Evolutionary conservation across 1,140 invertebrate species (phyloP).

Genomic region (Drosophila simulans): DNA sequence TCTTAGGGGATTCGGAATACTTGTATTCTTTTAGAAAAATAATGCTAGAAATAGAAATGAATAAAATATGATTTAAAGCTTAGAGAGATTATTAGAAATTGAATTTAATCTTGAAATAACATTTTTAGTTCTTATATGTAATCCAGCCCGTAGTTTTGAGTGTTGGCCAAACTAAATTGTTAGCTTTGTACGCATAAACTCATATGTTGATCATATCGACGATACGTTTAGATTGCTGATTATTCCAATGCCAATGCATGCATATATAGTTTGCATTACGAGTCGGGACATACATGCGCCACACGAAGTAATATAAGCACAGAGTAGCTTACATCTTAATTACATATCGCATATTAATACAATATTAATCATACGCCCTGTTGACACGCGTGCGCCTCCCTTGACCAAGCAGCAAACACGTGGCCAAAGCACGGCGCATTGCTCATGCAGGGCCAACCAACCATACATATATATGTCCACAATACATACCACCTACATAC

Average conservation of each 20-base stretch:
- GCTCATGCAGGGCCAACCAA: constrained; percentile 44
- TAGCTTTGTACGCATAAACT: constrained; percentile 12
- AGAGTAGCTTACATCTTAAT: constrained; percentile 79
- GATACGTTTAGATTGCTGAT: constrained; percentile 34
- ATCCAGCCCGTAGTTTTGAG: too few species aligned
- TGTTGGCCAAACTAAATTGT: constrained; percentile 18
- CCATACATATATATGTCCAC: constrained; percentile 7
- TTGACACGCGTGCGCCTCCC: constrained; percentile 67
- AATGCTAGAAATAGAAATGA: not conserved
- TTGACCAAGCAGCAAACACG: constrained; percentile 47
- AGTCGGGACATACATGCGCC: not conserved
- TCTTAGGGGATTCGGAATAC: too few species aligned
- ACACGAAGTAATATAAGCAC: constrained; percentile 54
- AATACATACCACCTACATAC: constrained; percentile 6
- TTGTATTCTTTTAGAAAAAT: not conserved
- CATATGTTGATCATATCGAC: constrained; percentile 31
- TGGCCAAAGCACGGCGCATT: constrained; percentile 50
- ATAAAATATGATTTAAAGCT: not conserved
- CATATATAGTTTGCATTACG: constrained; percentile 3
- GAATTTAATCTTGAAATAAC: too few species aligned
- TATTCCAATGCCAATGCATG: constrained; percentile 36
- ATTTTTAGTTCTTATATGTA: not conserved
- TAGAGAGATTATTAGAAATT: not conserved
- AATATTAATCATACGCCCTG: constrained; percentile 81
- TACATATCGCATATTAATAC: constrained; percentile 83